These are phyloP conservation scores for Choristoneura rosaceana DNA, from an alignment of 2,888 invertebrate species.

Conservation along the genomic window DNA sequence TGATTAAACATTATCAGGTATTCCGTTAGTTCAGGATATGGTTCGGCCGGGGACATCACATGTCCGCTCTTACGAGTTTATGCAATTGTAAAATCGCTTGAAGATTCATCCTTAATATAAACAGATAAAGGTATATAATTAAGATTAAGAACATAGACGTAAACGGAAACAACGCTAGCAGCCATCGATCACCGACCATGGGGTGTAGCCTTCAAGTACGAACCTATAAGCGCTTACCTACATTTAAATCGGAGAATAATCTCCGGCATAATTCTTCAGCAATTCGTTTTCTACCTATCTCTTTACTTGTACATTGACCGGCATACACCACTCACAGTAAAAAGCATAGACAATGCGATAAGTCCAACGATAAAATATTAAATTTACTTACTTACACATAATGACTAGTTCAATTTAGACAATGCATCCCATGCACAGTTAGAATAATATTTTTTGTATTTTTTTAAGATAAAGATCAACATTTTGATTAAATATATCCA, in stretches of 20 bases:
- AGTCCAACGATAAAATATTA: slow-evolving; percentile 42
- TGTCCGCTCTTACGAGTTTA: slow-evolving; percentile 24
- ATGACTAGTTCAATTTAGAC: slow-evolving; percentile 54
- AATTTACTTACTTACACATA: slow-evolving; percentile 41
- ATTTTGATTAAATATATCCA: slow-evolving; percentile 43
- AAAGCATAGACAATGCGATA: slow-evolving; percentile 42
- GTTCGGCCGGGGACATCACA: slow-evolving; percentile 56
- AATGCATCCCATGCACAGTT: slow-evolving; percentile 51
- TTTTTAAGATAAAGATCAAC: slow-evolving; percentile 44
- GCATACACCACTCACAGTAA: slow-evolving; percentile 19
- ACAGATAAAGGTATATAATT: slow-evolving; percentile 15
- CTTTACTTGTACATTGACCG: slow-evolving; percentile 15
- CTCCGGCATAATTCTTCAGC: slow-evolving; percentile 4
- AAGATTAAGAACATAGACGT: slow-evolving; percentile 19
- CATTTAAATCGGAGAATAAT: slow-evolving; percentile 16
- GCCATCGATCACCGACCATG: slow-evolving; percentile 27
- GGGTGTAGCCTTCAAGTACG: slow-evolving; percentile 24
- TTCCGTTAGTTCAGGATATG: slow-evolving; percentile 80
- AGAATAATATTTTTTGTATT: slow-evolving; percentile 39
- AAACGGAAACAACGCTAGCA: slow-evolving; percentile 31
- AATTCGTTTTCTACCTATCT: slow-evolving; percentile 35
- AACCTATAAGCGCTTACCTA: slow-evolving; percentile 29
- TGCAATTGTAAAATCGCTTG: slow-evolving; percentile 37
- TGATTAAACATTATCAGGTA: slow-evolving; percentile 76
- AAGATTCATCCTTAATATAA: slow-evolving; percentile 18